phyloP scores from a whole-genome alignment of 2,888 invertebrate genomes.

The Biston betularia region DNA sequence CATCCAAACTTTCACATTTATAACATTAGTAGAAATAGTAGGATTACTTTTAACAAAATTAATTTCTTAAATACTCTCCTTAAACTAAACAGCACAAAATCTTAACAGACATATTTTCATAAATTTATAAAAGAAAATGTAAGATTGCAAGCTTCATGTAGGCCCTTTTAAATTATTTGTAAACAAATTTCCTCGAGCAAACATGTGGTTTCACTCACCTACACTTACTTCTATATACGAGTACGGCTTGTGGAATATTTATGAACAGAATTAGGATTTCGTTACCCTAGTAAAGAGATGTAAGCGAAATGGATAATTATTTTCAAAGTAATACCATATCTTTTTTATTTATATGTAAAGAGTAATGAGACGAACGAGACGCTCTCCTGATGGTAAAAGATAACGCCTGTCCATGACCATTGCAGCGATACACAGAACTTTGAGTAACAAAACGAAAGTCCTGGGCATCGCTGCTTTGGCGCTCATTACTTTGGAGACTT shows the following conservation, averaged over 20 bases:
- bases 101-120: conserved; percentile 9
- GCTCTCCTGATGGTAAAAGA: too few species aligned
- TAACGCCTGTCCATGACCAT: too few species aligned
- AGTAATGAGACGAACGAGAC: too few species aligned
- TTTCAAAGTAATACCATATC: background rate
- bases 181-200: conserved; percentile 47
- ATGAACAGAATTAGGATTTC: conserved; percentile 32
- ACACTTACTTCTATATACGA: conserved; percentile 33
- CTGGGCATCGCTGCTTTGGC: too few species aligned
- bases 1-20: too few species aligned
- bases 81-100: conserved; percentile 1
- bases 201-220: conserved; percentile 44
- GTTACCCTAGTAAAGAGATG: background rate
- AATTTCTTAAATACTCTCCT: background rate
- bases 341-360: too few species aligned
- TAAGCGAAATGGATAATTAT: background rate
- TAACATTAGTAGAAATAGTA: too few species aligned
- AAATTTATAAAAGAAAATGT: conserved; percentile 20
- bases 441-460: too few species aligned
- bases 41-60: conserved; percentile 6
- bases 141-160: conserved; percentile 15
- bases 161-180: conserved; percentile 45
- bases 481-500: too few species aligned
- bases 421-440: too few species aligned
- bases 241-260: conserved; percentile 45